Percentiles rank a stretch among this genome's conserved stretches.
Conservation (phyloP, 2,888 invertebrate species). For the Ectemnius cavifrons region DNA sequence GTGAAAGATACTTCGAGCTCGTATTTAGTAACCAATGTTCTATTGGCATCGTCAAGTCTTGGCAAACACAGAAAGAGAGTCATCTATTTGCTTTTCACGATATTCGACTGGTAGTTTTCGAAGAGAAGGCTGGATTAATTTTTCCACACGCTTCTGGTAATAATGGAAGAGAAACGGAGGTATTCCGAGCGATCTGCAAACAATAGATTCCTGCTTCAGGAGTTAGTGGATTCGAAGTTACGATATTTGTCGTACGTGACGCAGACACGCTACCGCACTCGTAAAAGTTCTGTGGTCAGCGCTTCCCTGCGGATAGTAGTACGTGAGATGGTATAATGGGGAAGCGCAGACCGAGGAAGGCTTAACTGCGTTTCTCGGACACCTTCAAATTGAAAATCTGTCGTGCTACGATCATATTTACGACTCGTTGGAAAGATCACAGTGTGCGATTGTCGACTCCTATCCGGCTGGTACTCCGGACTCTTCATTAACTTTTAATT, state of each 20-base stretch:
- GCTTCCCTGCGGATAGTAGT: slow-evolving; percentile 23
- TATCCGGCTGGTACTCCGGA: no score
- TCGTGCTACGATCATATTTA: not conserved
- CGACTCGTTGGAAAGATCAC: not conserved
- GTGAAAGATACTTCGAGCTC: no score
- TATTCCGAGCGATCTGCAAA: slow-evolving; percentile 49
- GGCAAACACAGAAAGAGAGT: not conserved
- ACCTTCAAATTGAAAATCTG: slow-evolving; percentile 8
- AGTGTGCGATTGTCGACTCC: no score
- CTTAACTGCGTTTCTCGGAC: slow-evolving; percentile 18
- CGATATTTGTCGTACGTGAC: slow-evolving; percentile 61
- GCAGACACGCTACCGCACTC: slow-evolving; percentile 51
- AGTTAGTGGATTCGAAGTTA: slow-evolving; percentile 47
- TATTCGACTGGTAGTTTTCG: not conserved
- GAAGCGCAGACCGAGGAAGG: slow-evolving; percentile 17
- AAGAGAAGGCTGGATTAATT: slow-evolving; percentile 25
- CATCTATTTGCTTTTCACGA: slow-evolving; percentile 1
- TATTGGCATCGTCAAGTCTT: no score
- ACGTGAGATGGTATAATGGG: slow-evolving; percentile 40
- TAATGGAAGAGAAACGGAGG: slow-evolving; percentile 15
- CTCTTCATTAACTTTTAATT: no score
- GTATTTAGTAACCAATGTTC: no score
- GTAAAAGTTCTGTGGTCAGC: slow-evolving; percentile 41
- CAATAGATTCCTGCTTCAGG: slow-evolving; percentile 42
- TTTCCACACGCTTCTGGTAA: slow-evolving; percentile 47